Base-by-base conservation (phyloP, 1,140 invertebrate species). In the Homalodisca vitripennis region DNA sequence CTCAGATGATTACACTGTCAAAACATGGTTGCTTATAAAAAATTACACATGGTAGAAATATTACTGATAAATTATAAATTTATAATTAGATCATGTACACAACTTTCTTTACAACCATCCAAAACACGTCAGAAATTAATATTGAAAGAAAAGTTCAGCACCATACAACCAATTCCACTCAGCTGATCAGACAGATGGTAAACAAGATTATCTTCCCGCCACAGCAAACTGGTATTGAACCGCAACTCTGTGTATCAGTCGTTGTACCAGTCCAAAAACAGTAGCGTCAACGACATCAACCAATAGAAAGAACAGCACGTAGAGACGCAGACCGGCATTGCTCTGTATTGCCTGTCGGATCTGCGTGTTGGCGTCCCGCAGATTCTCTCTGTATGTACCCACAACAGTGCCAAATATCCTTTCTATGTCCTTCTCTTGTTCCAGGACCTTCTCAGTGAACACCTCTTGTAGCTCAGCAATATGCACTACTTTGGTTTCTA, bases 261-360 rank as follows among this genome's bases (percentile, higher is more conserved):
- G 86, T 98, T 99, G 78, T 99, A 99, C 97, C 97, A 99, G 83
- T 99, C 95, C 46, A 99, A 84, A 80, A 99, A 99, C 20, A 99
- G 82, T 48, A 99, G 81, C 1, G 94, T 92, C 79, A 99, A 97
- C 31, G 96, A 96, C 87, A 98, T 92, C 34, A 98, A n/a, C 94
- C 69, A 98, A 82, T 46, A 99, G 82, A 77, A 98, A 98, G 79
- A 99, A 98, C 34, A 99, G 81, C 70, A 98, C 90, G 86, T 92
- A 98, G 0, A 97, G 94, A 75, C 97, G 83, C 26, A 98, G 86
- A 0, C 94, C 93, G 6, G 97, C 97, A 82, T 96, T 98, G 66
- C 95, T 90, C 81, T 97, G 94, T 74, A 98, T 98, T 0, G 97
- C 95, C 82, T 97, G 89, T 73, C 90, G 86, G 65, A 99, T 95